Conservation (phyloP, 2,888 invertebrate genomes). For the Harpalus rubripes region DNA sequence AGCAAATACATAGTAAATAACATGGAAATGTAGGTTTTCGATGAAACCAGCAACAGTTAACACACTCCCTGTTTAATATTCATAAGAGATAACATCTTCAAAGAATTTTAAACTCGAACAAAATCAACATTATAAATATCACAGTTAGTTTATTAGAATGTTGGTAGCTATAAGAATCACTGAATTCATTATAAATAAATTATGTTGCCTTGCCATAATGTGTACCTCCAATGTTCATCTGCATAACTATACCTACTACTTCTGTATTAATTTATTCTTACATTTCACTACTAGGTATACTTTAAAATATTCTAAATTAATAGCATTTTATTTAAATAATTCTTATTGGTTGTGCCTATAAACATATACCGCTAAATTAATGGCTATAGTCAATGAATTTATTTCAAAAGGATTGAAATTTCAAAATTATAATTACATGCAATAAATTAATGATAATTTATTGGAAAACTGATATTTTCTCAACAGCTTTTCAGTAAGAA, state of each 20-base stretch:
- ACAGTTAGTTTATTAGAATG: constrained; percentile 41
- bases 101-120: constrained; percentile 49
- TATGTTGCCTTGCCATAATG: neutral
- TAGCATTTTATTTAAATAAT: constrained; percentile 27
- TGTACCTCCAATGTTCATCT: constrained; percentile 17
- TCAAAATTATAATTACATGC: neutral
- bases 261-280: constrained; percentile 30
- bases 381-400: neutral
- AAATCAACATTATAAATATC: constrained; percentile 49
- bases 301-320: constrained; percentile 18
- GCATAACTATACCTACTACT: constrained; percentile 11
- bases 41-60: constrained; percentile 40
- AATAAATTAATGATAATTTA: too few species aligned
- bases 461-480: too few species aligned
- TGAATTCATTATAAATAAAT: constrained; percentile 42
- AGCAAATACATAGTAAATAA: constrained; percentile 20
- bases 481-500: too few species aligned
- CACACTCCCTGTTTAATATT: constrained; percentile 51
- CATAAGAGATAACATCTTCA: constrained; percentile 51
- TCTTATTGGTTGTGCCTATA: neutral
- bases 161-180: constrained; percentile 38
- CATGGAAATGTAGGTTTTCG: constrained; percentile 27
- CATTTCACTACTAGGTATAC: neutral
- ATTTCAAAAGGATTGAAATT: neutral
- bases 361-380: constrained; percentile 3